Conservation (phyloP, 2,113 vertebrate genomes). For the Vanacampus margaritifer region DNA sequence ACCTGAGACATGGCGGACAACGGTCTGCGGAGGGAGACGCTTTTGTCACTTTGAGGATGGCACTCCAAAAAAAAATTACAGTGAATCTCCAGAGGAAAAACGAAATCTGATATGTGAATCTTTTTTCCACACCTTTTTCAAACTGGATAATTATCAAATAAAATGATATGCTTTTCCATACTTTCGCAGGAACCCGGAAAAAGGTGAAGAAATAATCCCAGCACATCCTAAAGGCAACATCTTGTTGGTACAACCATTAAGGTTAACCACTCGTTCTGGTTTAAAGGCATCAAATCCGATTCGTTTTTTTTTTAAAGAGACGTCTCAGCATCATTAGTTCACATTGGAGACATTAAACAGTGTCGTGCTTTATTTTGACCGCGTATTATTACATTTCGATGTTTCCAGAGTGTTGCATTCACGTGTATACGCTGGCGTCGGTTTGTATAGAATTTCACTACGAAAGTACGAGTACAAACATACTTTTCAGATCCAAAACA, state of each 20-base stretch:
- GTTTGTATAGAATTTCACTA: not conserved
- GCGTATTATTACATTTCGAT: not conserved
- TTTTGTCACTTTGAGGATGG: not conserved
- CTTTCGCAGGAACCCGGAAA: not conserved
- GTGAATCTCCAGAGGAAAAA: no score
- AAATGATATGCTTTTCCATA: not conserved
- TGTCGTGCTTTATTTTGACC: not conserved
- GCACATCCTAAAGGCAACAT: no score
- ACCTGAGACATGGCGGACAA: constrained; percentile 5
- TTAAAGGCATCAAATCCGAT: not conserved
- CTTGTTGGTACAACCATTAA: not conserved
- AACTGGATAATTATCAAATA: not conserved
- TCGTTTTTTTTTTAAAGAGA: not conserved
- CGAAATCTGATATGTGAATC: no score
- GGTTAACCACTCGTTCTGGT: not conserved
- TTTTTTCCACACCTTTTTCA: not conserved
- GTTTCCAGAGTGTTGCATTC: not conserved
- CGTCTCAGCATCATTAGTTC: not conserved
- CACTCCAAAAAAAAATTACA: not conserved
- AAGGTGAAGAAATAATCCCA: not conserved
- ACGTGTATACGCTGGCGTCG: not conserved
- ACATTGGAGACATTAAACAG: not conserved
- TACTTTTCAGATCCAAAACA: not conserved
- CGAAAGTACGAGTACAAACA: not conserved
- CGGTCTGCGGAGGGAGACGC: constrained; percentile 18